Evolutionary conservation across 2,113 vertebrate species (phyloP).

Genomic region (Aleadryas rufinucha): DNA sequence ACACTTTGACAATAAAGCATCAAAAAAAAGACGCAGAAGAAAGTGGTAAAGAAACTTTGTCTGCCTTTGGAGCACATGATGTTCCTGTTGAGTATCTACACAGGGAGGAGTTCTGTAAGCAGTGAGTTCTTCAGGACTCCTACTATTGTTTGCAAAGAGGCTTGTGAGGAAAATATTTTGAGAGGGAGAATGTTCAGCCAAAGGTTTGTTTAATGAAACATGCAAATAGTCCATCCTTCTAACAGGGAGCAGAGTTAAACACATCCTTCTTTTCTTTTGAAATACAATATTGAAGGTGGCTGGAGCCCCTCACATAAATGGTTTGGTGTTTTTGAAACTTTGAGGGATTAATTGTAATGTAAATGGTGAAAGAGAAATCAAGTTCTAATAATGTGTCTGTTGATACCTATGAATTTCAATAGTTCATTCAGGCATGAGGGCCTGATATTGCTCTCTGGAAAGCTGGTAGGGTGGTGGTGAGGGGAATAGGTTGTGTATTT

Average conservation of each 20-base stretch:
- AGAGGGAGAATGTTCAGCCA: not conserved
- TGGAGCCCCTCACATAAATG: not conserved
- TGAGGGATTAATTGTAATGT: not conserved
- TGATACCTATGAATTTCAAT: not conserved
- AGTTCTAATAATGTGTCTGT: not conserved
- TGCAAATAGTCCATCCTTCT: not conserved
- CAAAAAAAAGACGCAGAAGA: not conserved
- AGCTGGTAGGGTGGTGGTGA: not conserved
- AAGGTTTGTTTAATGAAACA: not conserved
- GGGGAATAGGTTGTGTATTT: not conserved
- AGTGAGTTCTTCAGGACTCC: not conserved
- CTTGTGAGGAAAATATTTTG: not conserved
- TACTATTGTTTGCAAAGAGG: not conserved
- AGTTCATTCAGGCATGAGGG: not conserved
- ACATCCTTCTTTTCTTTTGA: not conserved
- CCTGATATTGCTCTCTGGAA: not conserved
- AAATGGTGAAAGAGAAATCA: not conserved
- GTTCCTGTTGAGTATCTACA: not conserved
- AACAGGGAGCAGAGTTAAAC: not conserved
- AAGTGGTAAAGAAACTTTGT: not conserved
- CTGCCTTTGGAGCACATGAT: not conserved
- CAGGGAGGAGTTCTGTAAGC: not conserved
- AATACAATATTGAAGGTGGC: not conserved
- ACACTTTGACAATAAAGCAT: not conserved
- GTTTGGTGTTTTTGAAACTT: not conserved